phyloP scores from a whole-genome alignment of 1,140 invertebrate species.

The Conus ventricosus region DNA sequence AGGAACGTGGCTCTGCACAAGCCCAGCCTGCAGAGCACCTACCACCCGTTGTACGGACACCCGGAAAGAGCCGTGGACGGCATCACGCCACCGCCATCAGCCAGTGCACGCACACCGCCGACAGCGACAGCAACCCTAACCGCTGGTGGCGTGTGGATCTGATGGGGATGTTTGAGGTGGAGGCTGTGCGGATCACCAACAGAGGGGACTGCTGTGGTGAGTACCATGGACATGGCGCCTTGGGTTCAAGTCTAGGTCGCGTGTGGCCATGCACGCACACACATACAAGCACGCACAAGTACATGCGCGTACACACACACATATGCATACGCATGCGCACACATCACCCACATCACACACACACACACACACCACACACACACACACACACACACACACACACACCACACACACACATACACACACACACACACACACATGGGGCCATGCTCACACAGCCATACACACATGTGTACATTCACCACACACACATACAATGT shows the following conservation, averaged over 20 bases:
- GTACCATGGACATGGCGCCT: not conserved
- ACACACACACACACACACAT: no score
- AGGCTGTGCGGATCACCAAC: not conserved
- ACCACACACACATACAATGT: no score
- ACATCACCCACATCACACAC: no score
- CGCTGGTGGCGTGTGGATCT: constrained; percentile 20
- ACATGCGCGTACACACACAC: no score
- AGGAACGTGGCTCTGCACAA: constrained; percentile 16
- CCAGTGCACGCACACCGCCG: constrained; percentile 7
- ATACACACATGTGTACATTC: no score
- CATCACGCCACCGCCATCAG: not conserved
- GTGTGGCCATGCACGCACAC: no score
- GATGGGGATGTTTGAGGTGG: not conserved
- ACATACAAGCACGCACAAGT: no score
- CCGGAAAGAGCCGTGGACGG: constrained; percentile 12
- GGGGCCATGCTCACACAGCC: no score
- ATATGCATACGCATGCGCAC: no score
- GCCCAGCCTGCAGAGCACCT: not conserved
- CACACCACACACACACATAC: no score
- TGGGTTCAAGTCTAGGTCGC: no score
- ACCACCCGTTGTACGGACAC: not conserved
- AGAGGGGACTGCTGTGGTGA: not conserved
- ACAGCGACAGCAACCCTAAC: not conserved
- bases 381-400: no score
- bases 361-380: not conserved